phyloP scores from a whole-genome alignment of 2,113 vertebrate species.

The Columbina picui region DNA sequence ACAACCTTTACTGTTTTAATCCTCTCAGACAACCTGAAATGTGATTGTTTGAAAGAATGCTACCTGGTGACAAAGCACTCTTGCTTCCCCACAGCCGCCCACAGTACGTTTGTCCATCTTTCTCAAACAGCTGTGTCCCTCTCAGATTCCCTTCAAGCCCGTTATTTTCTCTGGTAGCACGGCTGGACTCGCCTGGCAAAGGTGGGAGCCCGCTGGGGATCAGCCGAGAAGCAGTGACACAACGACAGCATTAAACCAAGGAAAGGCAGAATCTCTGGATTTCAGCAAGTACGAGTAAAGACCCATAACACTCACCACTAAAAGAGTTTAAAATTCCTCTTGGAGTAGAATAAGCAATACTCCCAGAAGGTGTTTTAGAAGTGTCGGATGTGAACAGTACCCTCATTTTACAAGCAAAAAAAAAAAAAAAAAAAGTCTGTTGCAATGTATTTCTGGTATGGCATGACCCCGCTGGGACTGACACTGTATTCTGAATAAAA shows the following conservation, averaged over 20 bases:
- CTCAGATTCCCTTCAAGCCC: background rate
- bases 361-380: background rate
- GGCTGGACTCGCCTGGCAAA: accelerated
- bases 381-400: background rate
- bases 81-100: background rate
- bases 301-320: background rate
- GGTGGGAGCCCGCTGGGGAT: accelerated
- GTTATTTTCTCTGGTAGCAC: background rate
- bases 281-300: accelerated
- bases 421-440: background rate
- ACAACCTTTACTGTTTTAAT: background rate
- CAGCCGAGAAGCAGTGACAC: background rate
- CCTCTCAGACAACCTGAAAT: background rate
- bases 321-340: background rate
- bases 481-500: background rate
- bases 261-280: background rate
- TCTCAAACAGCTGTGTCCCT: background rate
- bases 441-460: background rate
- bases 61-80: background rate
- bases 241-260: accelerated
- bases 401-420: background rate
- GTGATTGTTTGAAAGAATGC: background rate
- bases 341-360: background rate
- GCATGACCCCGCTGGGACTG: background rate
- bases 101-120: background rate